Conservation (phyloP, 2,888 invertebrate species). For the Drosophila tripunctata region DNA sequence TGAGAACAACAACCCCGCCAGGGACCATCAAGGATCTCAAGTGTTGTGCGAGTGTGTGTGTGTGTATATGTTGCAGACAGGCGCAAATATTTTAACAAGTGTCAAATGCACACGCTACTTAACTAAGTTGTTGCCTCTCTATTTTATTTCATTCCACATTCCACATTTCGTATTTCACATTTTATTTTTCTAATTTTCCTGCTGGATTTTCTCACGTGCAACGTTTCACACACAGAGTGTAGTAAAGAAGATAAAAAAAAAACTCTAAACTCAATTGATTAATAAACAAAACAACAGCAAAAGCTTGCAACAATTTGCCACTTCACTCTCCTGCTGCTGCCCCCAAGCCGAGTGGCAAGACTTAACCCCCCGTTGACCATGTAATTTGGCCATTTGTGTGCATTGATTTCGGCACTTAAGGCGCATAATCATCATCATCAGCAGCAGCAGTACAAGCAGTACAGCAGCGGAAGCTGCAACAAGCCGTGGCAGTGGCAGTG, state of each 20-base stretch:
- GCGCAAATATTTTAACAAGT: constrained; percentile 85
- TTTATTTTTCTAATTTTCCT: constrained; percentile 24
- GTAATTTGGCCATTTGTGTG: constrained; percentile 81
- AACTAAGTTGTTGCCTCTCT: constrained; percentile 56
- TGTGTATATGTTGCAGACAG: constrained; percentile 59
- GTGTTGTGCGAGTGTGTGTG: constrained; percentile 33
- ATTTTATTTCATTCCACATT: constrained; percentile 5
- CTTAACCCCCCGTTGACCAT: constrained; percentile 47
- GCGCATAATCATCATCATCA: constrained; percentile 71
- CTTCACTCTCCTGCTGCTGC: neutral
- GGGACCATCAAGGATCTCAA: constrained; percentile 47
- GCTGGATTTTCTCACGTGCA: constrained; percentile 38
- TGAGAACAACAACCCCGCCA: constrained; percentile 47
- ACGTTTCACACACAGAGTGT: constrained; percentile 40
- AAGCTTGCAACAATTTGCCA: constrained; percentile 37
- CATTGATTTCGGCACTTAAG: constrained; percentile 83
- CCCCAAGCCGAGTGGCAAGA: neutral
- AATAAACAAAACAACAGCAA: constrained; percentile 73
- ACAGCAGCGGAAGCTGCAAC: constrained; percentile 29
- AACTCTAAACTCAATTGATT: constrained; percentile 57
- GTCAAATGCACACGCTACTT: constrained; percentile 85
- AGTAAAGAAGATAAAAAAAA: neutral
- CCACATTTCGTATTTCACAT: too few relatives aligned
- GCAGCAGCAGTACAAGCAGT: constrained; percentile 24
- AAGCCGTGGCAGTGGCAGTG: constrained; percentile 7